phyloP scores from a whole-genome alignment of 2,888 invertebrate species.

The Isoperla grammatica region DNA sequence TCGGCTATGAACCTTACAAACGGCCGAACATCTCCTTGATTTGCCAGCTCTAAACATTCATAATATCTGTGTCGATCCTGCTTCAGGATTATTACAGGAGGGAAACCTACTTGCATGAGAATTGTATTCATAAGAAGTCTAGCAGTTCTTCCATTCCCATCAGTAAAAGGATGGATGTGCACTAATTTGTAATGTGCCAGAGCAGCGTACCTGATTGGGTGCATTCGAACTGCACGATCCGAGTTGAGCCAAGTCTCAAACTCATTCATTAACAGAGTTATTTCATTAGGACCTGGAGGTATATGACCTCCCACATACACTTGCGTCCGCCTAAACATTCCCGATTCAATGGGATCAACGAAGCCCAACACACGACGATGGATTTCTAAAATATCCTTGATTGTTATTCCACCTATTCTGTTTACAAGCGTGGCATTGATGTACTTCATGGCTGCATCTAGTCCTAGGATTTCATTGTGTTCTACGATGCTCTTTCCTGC shows the following conservation, averaged over 20 bases:
- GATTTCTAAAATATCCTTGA: conserved; percentile 86
- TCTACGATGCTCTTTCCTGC: conserved; percentile 90
- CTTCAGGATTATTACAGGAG: conserved; percentile 90
- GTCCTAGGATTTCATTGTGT: conserved; percentile 92
- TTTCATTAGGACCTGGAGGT: conserved; percentile 81
- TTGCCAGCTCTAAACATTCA: conserved; percentile 82
- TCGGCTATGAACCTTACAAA: conserved; percentile 95
- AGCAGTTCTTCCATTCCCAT: conserved; percentile 95
- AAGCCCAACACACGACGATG: conserved; percentile 90
- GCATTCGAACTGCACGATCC: conserved; percentile 75
- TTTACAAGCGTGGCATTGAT: conserved; percentile 76
- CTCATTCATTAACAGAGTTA: conserved; percentile 75
- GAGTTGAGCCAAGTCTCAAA: conserved; percentile 93
- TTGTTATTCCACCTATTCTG: conserved; percentile 68
- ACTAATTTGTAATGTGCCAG: conserved; percentile 95
- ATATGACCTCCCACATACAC: conserved; percentile 95
- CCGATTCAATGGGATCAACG: conserved; percentile 90
- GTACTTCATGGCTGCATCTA: conserved; percentile 93
- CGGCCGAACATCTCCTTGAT: conserved; percentile 90
- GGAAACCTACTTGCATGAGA: conserved; percentile 91
- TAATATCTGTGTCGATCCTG: conserved; percentile 76
- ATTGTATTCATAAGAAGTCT: conserved; percentile 93
- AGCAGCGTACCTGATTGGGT: conserved; percentile 90
- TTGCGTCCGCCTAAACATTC: conserved; percentile 79
- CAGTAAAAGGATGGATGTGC: conserved; percentile 93